Evolutionary conservation across 2,888 invertebrate genomes (phyloP).

Genomic region (Trileptium ribeirensis): DNA sequence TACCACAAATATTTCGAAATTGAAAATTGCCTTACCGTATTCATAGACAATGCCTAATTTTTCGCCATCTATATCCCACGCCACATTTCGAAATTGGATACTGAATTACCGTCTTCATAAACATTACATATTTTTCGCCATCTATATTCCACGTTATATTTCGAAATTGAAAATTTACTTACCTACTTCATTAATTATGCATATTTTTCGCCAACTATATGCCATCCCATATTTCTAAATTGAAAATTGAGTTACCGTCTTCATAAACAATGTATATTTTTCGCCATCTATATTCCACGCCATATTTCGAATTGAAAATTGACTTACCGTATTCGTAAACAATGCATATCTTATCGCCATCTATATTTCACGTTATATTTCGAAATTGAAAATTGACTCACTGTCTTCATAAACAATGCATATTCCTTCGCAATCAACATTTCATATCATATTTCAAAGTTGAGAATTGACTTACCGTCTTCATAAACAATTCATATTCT

Average conservation of each 20-base stretch:
- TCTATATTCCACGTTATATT: constrained; percentile 97
- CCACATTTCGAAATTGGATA: no score
- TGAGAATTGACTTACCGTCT: constrained; percentile 78
- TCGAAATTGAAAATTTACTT: no score
- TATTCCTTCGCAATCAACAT: constrained; percentile 87
- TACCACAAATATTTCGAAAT: constrained; percentile 94
- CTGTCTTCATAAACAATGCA: constrained; percentile 98
- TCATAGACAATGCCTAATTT: constrained; percentile 98
- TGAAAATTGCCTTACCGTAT: no score
- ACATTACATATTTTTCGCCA: constrained; percentile 94
- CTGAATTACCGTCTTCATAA: constrained; percentile 88
- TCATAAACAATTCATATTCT: constrained; percentile 98
- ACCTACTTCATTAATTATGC: constrained; percentile 97
- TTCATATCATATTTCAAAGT: no score
- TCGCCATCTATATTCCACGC: constrained; percentile 96
- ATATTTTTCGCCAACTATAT: constrained; percentile 87
- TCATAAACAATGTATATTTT: constrained; percentile 97
- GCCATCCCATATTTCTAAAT: constrained; percentile 99
- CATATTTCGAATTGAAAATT: no score
- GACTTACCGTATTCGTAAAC: constrained; percentile 96
- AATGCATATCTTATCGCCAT: constrained; percentile 94
- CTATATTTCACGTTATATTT: constrained; percentile 95
- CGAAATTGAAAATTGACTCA: no score
- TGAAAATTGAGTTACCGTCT: no score
- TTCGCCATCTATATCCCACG: constrained; percentile 94